Conservation (phyloP, 2,888 invertebrate species). For the Steinernema scapterisci region DNA sequence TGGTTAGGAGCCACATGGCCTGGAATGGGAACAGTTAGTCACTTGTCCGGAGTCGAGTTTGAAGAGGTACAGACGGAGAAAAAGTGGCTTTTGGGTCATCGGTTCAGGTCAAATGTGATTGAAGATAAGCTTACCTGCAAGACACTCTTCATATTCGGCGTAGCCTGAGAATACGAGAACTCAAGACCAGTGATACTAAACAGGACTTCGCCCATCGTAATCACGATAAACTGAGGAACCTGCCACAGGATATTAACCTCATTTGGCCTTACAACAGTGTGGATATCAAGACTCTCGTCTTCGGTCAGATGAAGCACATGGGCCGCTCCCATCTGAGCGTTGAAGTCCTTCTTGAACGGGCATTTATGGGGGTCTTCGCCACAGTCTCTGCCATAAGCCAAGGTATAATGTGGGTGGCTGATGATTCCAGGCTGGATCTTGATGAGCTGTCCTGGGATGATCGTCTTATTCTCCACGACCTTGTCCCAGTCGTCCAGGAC, state of each 20-base stretch:
- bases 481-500: slow-evolving; percentile 39
- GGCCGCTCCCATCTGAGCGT: slow-evolving; percentile 48
- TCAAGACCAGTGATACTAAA: slow-evolving; percentile 93
- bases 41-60: no score
- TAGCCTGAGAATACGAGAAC: slow-evolving; percentile 89
- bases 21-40: slow-evolving; percentile 69
- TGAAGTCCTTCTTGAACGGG: slow-evolving; percentile 25
- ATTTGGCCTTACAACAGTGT: slow-evolving; percentile 55
- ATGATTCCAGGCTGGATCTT: slow-evolving; percentile 57
- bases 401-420: slow-evolving; percentile 47
- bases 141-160: slow-evolving; percentile 89
- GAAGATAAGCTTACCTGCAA: slow-evolving; percentile 69
- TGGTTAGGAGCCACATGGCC: slow-evolving; percentile 88
- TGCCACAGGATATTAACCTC: slow-evolving; percentile 71
- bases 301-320: slow-evolving; percentile 41
- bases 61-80: no score
- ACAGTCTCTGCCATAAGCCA: slow-evolving; percentile 54
- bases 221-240: slow-evolving; percentile 87
- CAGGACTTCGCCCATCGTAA: slow-evolving; percentile 92
- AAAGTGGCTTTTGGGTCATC: no score
- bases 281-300: slow-evolving; percentile 22
- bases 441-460: slow-evolving; percentile 37
- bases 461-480: slow-evolving; percentile 27
- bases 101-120: no score
- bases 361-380: slow-evolving; percentile 32